Conservation (phyloP, 2,888 invertebrate species). For the Spicauda simplicius region DNA sequence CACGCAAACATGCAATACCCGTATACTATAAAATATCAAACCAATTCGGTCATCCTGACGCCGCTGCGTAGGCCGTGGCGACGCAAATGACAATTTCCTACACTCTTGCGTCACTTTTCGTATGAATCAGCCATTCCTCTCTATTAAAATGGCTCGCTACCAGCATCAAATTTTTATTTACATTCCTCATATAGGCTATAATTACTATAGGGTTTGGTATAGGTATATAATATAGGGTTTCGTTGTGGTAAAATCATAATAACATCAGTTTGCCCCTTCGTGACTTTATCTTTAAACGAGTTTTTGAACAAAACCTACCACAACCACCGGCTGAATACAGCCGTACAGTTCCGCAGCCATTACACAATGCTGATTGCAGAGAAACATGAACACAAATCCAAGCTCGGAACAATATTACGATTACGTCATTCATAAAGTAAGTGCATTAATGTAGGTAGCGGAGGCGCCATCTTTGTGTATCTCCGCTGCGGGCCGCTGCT, state of each 20-base stretch:
- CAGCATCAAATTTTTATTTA: constrained; percentile 2
- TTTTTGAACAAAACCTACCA: constrained; percentile 21
- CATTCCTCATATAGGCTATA: background rate
- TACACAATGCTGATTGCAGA: constrained; percentile 41
- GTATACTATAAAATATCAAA: constrained; percentile 38
- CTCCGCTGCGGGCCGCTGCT: constrained; percentile 67
- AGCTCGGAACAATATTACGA: constrained; percentile 68
- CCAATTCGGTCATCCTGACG: constrained; percentile 53
- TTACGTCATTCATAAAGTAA: constrained; percentile 74
- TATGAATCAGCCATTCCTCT: constrained; percentile 67
- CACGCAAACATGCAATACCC: constrained; percentile 33
- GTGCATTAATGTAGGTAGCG: constrained; percentile 69
- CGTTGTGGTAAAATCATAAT: constrained; percentile 6
- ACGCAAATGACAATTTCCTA: constrained; percentile 77
- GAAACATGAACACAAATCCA: constrained; percentile 62
- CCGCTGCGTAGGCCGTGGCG: constrained; percentile 68
- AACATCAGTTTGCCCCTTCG: constrained; percentile 23
- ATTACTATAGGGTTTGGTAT: constrained; percentile 11
- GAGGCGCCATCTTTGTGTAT: constrained; percentile 68
- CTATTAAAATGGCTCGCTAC: constrained; percentile 1
- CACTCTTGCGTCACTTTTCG: constrained; percentile 69
- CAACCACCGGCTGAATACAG: constrained; percentile 25
- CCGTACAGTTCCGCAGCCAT: constrained; percentile 23
- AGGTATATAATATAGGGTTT: too few species aligned
- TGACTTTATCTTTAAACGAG: constrained; percentile 25